These are phyloP conservation scores for Acipenser ruthenus DNA, from an alignment of 2,797 vertebrate genomes.

Conservation along the genomic window DNA sequence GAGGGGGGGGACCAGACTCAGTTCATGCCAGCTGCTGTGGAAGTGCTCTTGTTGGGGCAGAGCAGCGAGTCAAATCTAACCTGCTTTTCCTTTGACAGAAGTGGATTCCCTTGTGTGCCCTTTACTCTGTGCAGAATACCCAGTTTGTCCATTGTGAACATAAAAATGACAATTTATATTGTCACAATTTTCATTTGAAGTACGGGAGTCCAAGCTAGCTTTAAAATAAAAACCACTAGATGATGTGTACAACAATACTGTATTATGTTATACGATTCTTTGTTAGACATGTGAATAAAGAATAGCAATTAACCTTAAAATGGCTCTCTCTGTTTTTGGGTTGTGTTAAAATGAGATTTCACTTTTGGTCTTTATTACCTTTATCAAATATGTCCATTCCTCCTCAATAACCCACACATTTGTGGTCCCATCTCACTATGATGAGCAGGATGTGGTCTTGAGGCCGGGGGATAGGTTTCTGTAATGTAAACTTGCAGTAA, in stretches of 20 bases:
- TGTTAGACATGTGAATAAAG: conserved; percentile 17
- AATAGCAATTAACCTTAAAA: conserved; percentile 11
- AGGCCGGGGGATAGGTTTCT: background rate
- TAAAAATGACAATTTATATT: background rate
- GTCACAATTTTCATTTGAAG: conserved; percentile 6
- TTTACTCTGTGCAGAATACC: background rate
- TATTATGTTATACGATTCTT: conserved; percentile 3
- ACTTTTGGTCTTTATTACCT: background rate
- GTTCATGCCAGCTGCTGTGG: too few species aligned
- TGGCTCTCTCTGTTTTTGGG: background rate
- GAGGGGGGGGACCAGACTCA: background rate
- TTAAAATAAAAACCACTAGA: conserved; percentile 2
- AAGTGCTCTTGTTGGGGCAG: background rate
- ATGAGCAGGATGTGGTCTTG: background rate
- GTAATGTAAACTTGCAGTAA: background rate
- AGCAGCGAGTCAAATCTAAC: background rate
- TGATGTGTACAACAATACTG: conserved; percentile 2
- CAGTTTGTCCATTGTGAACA: background rate
- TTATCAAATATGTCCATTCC: background rate
- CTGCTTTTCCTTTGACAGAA: background rate
- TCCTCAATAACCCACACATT: background rate
- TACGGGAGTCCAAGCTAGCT: background rate
- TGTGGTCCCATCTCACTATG: background rate
- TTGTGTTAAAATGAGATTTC: background rate
- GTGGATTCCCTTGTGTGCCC: background rate